A percentile compares a stretch with the other conserved stretches of the same genome.
Evolutionary conservation across 1,140 invertebrate species (phyloP).

Genomic region (Cylas formicarius): DNA sequence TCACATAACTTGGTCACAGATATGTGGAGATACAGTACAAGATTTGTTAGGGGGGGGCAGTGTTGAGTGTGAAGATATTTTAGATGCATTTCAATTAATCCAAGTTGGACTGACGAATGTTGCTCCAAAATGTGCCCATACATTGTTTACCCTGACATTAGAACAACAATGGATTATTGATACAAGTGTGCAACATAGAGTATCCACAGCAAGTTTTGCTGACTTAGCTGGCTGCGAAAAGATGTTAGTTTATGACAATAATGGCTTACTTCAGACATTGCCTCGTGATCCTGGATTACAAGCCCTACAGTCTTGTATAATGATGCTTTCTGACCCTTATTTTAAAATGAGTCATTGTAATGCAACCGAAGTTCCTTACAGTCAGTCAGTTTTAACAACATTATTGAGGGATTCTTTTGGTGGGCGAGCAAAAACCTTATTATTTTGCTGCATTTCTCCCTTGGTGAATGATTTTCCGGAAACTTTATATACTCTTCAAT

Average conservation of each 20-base stretch:
- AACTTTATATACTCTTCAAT: conserved; percentile 55
- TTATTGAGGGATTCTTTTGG: conserved; percentile 62
- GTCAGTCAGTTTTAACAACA: conserved; percentile 56
- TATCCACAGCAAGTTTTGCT: conserved; percentile 63
- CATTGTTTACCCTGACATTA: conserved; percentile 59
- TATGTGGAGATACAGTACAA: conserved; percentile 41
- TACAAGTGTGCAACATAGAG: conserved; percentile 48
- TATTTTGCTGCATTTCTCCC: conserved; percentile 58
- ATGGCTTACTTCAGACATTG: conserved; percentile 41
- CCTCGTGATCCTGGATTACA: conserved; percentile 48
- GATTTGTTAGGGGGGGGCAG: conserved; percentile 36
- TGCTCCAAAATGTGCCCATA: conserved; percentile 42
- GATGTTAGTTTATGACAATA: conserved; percentile 38
- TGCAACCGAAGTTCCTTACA: conserved; percentile 44
- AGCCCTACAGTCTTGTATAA: conserved; percentile 55
- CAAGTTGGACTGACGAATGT: conserved; percentile 42
- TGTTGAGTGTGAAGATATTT: conserved; percentile 37
- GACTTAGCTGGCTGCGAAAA: conserved; percentile 57
- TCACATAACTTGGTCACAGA: conserved; percentile 59
- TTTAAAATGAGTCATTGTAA: conserved; percentile 45
- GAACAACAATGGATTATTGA: conserved; percentile 59
- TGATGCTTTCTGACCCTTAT: conserved; percentile 50
- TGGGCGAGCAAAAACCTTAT: conserved; percentile 57
- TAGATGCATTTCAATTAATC: conserved; percentile 40
- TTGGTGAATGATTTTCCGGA: conserved; percentile 53